Conservation (phyloP, 1,140 invertebrate genomes). For the Trichonephila clavipes region DNA sequence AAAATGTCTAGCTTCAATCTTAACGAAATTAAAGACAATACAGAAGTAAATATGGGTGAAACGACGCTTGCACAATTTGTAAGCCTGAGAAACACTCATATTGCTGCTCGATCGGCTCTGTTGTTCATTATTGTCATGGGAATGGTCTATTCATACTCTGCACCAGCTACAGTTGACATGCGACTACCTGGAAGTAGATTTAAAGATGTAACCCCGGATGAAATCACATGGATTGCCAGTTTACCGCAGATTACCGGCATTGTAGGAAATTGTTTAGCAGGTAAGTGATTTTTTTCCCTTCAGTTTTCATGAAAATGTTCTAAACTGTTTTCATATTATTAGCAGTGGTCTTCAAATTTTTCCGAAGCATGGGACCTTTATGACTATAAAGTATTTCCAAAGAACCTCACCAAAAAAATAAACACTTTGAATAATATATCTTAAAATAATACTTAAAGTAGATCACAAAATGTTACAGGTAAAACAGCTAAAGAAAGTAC, state of each 20-base stretch:
- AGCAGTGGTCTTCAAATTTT: no score
- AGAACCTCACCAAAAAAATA: no score
- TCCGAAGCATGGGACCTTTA: no score
- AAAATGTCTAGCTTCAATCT: neutral
- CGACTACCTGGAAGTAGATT: conserved; percentile 42
- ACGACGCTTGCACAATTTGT: neutral
- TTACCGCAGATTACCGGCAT: conserved; percentile 33
- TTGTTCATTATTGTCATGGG: conserved; percentile 40
- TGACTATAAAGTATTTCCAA: no score
- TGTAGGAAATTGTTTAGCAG: conserved; percentile 37
- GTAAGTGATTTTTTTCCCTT: conserved; percentile 6
- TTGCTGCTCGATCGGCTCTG: conserved; percentile 47
- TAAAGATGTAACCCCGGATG: neutral
- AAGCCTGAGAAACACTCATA: conserved; percentile 32
- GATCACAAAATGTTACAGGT: no score
- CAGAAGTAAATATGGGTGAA: neutral
- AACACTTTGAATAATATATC: no score
- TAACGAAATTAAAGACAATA: neutral
- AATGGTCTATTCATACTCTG: conserved; percentile 41
- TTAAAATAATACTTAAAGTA: no score
- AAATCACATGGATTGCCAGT: conserved; percentile 69
- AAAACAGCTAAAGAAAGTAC: no score
- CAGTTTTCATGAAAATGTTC: no score
- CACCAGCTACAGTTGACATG: conserved; percentile 63
- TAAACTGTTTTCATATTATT: no score